Evolutionary conservation across 2,888 invertebrate genomes (phyloP).

Genomic region (Nebria brevicollis): DNA sequence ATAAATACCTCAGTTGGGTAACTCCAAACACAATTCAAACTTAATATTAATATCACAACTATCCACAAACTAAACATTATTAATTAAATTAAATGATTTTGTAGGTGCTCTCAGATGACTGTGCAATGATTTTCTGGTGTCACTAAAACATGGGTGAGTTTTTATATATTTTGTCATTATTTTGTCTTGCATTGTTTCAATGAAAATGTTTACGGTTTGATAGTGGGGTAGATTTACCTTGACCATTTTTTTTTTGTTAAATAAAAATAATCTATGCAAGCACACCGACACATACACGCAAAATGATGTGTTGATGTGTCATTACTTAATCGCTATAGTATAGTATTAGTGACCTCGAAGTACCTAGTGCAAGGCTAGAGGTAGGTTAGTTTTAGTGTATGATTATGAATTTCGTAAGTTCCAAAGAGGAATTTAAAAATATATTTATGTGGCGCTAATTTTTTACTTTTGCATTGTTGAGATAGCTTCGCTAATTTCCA

Average conservation of each 20-base stretch:
- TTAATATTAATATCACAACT: conserved; percentile 2
- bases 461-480: too few relatives aligned
- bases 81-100: conserved; percentile 11
- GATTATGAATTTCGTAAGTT: neutral
- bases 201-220: conserved; percentile 49
- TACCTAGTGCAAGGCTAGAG: conserved; percentile 1
- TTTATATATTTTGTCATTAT: conserved; percentile 39
- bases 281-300: neutral
- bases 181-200: conserved; percentile 53
- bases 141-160: conserved; percentile 14
- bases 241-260: conserved; percentile 53
- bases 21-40: neutral
- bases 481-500: too few relatives aligned
- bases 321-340: neutral
- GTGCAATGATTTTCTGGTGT: neutral
- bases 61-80: conserved; percentile 6
- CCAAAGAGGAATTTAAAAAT: too few relatives aligned
- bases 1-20: neutral
- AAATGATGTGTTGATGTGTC: neutral
- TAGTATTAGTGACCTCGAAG: neutral
- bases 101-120: neutral
- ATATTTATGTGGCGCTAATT: too few relatives aligned
- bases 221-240: conserved; percentile 55
- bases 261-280: conserved; percentile 18
- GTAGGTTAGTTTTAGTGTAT: conserved; percentile 1